Evolutionary conservation across 2,113 vertebrate species (phyloP).

Genomic region (Rhinogobius similis): DNA sequence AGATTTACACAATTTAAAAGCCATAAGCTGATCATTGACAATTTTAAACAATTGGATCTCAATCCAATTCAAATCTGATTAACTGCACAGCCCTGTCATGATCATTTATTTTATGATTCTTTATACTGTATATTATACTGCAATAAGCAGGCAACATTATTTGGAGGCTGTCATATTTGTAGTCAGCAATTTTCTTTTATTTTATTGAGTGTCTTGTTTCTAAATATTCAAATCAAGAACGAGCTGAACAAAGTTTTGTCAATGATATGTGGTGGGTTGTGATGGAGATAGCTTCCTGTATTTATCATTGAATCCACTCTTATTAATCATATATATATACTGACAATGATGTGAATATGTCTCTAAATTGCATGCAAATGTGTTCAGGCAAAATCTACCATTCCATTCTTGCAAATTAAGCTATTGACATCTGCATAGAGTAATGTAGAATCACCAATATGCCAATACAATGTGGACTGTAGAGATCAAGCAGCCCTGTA

Average conservation of each 20-base stretch:
- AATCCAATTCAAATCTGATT: not conserved
- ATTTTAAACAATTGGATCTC: not conserved
- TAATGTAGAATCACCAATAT: conserved; percentile 11
- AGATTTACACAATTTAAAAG: not conserved
- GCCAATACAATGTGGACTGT: conserved; percentile 27
- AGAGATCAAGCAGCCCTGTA: conserved; percentile 18
- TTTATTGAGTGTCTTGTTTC: not conserved
- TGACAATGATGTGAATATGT: not conserved
- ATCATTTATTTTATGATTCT: not conserved
- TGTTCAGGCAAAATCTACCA: too few relatives aligned
- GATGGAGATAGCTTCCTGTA: not conserved
- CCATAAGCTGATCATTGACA: not conserved
- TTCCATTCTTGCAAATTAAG: not conserved
- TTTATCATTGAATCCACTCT: too few relatives aligned
- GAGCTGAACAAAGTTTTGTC: not conserved
- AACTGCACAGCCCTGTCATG: not conserved
- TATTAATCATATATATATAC: too few relatives aligned
- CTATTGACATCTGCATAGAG: not conserved
- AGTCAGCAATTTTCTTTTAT: not conserved
- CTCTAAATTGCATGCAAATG: not conserved
- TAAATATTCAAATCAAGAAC: not conserved
- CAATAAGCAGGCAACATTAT: not conserved
- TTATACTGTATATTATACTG: not conserved
- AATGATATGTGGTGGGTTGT: not conserved
- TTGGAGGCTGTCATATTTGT: not conserved